Percentiles rank a stretch among this genome's conserved stretches.
phyloP scores from a whole-genome alignment of 2,888 invertebrate genomes.

The Noctua janthina region DNA sequence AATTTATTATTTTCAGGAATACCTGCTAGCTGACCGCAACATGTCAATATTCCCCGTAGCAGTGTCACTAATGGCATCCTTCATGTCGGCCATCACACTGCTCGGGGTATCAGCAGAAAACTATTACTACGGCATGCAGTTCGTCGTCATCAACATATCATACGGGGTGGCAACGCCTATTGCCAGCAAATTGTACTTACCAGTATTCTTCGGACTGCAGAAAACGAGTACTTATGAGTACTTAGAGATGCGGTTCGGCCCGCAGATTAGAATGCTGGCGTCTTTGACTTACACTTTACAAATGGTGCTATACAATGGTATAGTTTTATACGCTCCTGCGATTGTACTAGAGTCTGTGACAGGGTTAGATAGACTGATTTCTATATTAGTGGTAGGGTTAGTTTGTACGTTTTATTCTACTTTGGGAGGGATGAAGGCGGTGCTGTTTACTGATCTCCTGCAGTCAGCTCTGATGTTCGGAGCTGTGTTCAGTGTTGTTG shows the following conservation, averaged over 20 bases:
- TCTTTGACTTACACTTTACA: constrained; percentile 96
- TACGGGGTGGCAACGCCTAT: constrained; percentile 94
- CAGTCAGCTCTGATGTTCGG: constrained; percentile 96
- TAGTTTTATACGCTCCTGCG: constrained; percentile 98
- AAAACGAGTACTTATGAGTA: constrained; percentile 98
- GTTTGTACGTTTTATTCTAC: constrained; percentile 97
- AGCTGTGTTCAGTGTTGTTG: constrained; percentile 94
- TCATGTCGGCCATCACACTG: constrained; percentile 97
- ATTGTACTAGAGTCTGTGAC: constrained; percentile 96
- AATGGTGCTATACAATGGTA: constrained; percentile 97
- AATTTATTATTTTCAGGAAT: constrained; percentile 92
- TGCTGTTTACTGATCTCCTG: constrained; percentile 96
- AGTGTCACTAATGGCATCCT: constrained; percentile 97
- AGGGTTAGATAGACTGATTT: constrained; percentile 93
- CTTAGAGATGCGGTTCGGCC: constrained; percentile 96
- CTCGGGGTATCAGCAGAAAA: constrained; percentile 97
- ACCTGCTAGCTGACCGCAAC: constrained; percentile 94
- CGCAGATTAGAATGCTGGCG: constrained; percentile 93
- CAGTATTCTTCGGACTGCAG: constrained; percentile 96
- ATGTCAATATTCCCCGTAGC: constrained; percentile 95
- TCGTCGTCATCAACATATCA: constrained; percentile 94
- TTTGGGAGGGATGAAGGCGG: constrained; percentile 97
- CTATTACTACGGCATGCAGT: constrained; percentile 95
- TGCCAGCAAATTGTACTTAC: constrained; percentile 94
- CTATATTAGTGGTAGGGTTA: constrained; percentile 93